A percentile compares a stretch with the other conserved stretches of the same genome.
phyloP scores from a whole-genome alignment of 2,797 vertebrate species.

The Allobates femoralis region DNA sequence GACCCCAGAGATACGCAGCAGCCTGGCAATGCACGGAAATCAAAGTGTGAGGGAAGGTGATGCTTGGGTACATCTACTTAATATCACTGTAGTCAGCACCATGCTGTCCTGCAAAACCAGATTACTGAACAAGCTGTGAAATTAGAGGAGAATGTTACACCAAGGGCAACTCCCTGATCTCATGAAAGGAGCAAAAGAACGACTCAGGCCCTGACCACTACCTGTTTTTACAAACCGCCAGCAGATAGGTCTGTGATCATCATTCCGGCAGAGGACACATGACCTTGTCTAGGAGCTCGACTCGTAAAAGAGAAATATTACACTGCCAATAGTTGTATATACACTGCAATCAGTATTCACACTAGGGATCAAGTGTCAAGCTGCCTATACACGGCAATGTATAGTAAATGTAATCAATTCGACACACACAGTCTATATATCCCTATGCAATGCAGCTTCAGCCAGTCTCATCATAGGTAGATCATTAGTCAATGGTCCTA shows the following conservation, averaged over 20 bases:
- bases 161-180: neutral
- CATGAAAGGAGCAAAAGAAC: neutral
- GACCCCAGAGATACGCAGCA: neutral
- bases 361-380: neutral
- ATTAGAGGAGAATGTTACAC: neutral
- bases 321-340: neutral
- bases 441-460: no score
- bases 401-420: no score
- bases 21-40: neutral
- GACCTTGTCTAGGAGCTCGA: neutral
- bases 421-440: no score
- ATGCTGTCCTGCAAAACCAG: neutral
- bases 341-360: neutral
- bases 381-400: neutral
- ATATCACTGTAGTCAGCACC: no score
- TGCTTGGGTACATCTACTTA: neutral
- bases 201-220: slow-evolving; percentile 27
- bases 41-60: neutral
- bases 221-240: slow-evolving; percentile 49
- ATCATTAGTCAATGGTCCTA: no score
- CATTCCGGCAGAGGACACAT: neutral
- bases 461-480: no score
- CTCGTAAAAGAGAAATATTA: neutral
- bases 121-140: neutral
- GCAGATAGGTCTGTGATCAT: neutral